Conservation (phyloP, 2,797 vertebrate genomes). For the Peromyscus aztecus region DNA sequence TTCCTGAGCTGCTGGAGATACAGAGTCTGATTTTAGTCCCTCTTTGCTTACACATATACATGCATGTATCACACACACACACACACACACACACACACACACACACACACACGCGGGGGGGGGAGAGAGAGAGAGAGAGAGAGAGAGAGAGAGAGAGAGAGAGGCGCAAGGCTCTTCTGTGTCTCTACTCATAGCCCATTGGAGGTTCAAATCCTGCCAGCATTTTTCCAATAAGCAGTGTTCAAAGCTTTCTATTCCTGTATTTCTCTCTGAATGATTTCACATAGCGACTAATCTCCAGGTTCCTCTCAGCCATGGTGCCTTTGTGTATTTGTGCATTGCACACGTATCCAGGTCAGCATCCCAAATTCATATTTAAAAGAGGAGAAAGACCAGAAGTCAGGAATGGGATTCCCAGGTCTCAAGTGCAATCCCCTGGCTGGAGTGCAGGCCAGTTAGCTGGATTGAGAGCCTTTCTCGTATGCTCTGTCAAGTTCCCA, state of each 20-base stretch:
- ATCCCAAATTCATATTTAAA: neutral
- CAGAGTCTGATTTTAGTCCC: neutral
- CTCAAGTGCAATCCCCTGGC: neutral
- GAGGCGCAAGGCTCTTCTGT: no score
- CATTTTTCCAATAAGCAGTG: neutral
- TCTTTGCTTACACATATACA: neutral
- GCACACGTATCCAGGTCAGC: neutral
- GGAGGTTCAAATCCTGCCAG: neutral
- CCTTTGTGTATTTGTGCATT: neutral
- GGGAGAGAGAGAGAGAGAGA: no score
- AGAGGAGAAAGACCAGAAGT: neutral
- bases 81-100: neutral
- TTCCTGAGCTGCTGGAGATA: neutral
- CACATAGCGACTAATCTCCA: neutral
- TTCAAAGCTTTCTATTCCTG: neutral
- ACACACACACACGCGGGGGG: no score
- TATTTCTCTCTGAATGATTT: neutral
- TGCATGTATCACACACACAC: neutral
- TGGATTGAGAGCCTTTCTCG: neutral
- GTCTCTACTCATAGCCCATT: neutral
- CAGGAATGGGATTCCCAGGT: neutral
- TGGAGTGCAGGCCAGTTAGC: neutral
- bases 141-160: no score
- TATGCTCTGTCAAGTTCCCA: neutral
- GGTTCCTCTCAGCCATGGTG: neutral